Percentiles rank a stretch among this genome's conserved stretches.
Evolutionary conservation across 2,888 invertebrate species (phyloP).

Genomic region (Trimorus sp.): DNA sequence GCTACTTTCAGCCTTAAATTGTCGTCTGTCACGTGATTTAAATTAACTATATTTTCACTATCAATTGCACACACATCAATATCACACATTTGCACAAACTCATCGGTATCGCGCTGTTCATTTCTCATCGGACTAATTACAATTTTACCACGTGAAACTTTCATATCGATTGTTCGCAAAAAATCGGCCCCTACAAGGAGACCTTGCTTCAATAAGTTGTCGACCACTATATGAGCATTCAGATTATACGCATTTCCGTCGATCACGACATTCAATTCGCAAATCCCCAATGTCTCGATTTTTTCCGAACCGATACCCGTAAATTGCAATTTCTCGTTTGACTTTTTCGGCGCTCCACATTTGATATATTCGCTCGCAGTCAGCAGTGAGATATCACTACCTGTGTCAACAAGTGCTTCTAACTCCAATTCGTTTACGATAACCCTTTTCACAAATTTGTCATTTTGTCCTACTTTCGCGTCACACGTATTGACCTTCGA

Average conservation of each 20-base stretch:
- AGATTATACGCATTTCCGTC: not conserved
- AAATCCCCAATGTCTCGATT: conserved; percentile 22
- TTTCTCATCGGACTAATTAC: not conserved
- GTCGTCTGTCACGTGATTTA: too few relatives aligned
- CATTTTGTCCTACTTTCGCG: too few relatives aligned
- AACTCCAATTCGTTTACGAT: not conserved
- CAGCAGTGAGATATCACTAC: conserved; percentile 1
- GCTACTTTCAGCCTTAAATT: conserved; percentile 56
- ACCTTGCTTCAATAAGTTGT: conserved; percentile 19
- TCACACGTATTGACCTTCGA: too few relatives aligned
- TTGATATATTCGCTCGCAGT: conserved; percentile 4
- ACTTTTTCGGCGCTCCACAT: not conserved
- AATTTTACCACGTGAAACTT: conserved; percentile 9
- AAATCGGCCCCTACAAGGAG: conserved; percentile 60
- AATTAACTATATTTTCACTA: too few relatives aligned
- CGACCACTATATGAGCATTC: conserved; percentile 21
- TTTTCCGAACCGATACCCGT: not conserved
- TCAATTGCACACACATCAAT: not conserved
- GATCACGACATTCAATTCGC: not conserved
- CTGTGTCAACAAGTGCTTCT: conserved; percentile 2
- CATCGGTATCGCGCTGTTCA: not conserved
- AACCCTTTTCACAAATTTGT: too few relatives aligned
- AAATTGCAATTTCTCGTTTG: too few relatives aligned
- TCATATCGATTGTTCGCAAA: conserved; percentile 26
- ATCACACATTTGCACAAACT: not conserved